phyloP scores from a whole-genome alignment of 2,113 vertebrate genomes.

The Craseonycteris thonglongyai region DNA sequence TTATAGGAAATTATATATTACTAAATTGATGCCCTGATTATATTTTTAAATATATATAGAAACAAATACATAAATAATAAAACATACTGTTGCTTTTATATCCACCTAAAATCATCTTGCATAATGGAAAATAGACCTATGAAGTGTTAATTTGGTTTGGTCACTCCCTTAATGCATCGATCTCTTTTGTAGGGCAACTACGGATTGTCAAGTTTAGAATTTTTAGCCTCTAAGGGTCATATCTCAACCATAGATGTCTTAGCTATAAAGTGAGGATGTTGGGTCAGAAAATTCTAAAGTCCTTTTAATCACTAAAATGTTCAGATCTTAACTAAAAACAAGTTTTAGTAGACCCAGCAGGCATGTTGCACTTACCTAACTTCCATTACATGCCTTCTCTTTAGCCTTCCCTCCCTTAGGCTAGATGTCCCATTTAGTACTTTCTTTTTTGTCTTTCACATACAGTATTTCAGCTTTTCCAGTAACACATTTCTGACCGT shows the following conservation, averaged over 20 bases:
- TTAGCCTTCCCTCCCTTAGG: background rate
- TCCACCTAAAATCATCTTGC: background rate
- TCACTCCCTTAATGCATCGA: background rate
- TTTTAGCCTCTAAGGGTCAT: background rate
- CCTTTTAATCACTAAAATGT: background rate
- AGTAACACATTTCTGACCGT: slow-evolving; percentile 2
- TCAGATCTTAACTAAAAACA: background rate
- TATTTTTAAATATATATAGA: background rate
- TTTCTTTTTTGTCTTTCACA: background rate
- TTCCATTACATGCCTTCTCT: background rate
- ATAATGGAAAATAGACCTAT: background rate
- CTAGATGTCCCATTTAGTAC: background rate
- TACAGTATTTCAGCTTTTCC: background rate
- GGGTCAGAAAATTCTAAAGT: background rate
- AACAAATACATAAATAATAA: background rate
- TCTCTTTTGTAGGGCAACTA: background rate
- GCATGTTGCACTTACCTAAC: background rate
- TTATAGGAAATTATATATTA: background rate
- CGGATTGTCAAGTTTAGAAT: background rate
- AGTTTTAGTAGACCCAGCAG: background rate
- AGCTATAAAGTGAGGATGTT: background rate
- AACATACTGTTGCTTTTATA: background rate
- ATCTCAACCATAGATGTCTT: background rate
- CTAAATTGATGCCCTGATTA: background rate
- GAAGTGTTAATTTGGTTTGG: background rate